Base-by-base conservation (phyloP, 1,140 invertebrate species). In the Apis laboriosa region DNA sequence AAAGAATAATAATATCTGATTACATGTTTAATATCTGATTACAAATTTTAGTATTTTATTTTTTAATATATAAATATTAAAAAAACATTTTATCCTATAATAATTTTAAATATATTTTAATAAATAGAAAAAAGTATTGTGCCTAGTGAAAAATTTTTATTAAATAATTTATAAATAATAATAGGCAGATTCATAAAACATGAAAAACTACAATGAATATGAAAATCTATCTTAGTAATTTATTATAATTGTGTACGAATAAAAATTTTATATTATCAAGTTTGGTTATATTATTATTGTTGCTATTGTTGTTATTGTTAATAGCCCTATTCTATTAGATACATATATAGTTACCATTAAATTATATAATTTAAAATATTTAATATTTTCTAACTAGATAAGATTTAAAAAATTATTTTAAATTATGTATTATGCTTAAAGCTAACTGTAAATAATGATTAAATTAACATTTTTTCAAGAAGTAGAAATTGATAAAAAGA, bases 211-310 rank as follows among this genome's bases (percentile, higher is more conserved):
- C 12, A 77, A 86, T 55, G 61, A 88, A 89, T 81, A 87, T 55
- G 56, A 83, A 56, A 15, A 19, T 53, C 43, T 79, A 55, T 82
- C 55, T 56, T 76, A 81, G 24, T 77, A 83, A 74, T 79, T 77
- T 87, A 79, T 78, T 73, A 82, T 76, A 79, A 83, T 83, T 80
- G 70, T 72, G 58, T 70, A 84, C 55, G 61, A 88, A 89, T 85
- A 87, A 88, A 89, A 83, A 74, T 77, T 83, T 85, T 87, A 83
- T 87, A 87, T 87, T 77, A 71, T 76, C 80, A 83, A 55, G 58
- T 51, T 55, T 15, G 3, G n/a, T 68, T 51, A 68, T 17, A 34
- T 9, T 12, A 72, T 56, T 56, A 58, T 53, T 53, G 13, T 43
- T 43, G 34, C 19, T 7, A 17, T 17, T 58, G 56, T 51, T 49